phyloP scores from a whole-genome alignment of 2,113 vertebrate species.

The Phrynocephalus versicolor region DNA sequence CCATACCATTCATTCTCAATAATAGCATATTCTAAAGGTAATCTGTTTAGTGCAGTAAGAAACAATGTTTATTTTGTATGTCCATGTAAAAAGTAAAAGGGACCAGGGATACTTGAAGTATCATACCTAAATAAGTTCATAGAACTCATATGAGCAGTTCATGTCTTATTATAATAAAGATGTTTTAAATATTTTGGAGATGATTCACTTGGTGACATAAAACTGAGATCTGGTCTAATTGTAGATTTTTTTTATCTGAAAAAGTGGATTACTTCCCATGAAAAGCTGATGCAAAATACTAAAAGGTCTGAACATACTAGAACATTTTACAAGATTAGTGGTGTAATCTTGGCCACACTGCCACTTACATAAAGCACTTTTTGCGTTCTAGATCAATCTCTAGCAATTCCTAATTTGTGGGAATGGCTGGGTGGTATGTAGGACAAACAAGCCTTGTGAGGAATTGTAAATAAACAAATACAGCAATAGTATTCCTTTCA shows the following conservation, averaged over 20 bases:
- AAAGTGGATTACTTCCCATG: no score
- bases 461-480: no score
- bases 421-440: not conserved
- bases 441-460: not conserved
- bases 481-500: no score
- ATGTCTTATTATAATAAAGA: no score
- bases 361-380: not conserved
- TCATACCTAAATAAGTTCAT: not conserved
- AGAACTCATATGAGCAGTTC: no score
- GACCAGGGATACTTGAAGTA: not conserved
- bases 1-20: not conserved
- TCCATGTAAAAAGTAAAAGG: not conserved
- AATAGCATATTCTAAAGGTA: conserved; percentile 2
- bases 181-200: not conserved
- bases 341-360: not conserved
- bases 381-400: no score
- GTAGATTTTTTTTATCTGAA: not conserved
- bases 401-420: not conserved
- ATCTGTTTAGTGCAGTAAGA: not conserved
- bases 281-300: no score
- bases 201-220: not conserved
- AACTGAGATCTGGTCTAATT: not conserved
- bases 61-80: not conserved
- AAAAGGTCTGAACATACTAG: no score
- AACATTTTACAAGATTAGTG: not conserved